Base-by-base conservation (phyloP, 2,888 invertebrate genomes). In the Cheilosia pagana region DNA sequence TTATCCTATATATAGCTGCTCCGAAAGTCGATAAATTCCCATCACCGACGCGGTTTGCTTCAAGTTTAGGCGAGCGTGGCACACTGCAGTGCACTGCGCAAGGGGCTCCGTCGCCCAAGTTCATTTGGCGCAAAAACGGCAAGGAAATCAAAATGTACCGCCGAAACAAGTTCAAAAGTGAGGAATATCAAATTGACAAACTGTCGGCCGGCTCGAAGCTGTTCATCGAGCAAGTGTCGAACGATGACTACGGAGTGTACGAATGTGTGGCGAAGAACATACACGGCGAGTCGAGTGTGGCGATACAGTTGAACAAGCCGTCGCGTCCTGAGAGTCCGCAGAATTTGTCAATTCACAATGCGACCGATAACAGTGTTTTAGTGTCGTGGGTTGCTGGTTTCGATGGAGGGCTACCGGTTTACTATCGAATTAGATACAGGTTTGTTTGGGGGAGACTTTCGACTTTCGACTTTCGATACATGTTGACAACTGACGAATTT, bases 81-180 rank as follows among this genome's bases (percentile, higher is more conserved):
- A 89, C 88, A 68, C 71, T 91, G 3, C 87, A 89, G 2, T 91
- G 90, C 35, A 88, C 88, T 0, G 89, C 91, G 0, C 21, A 89
- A 72, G 91, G 91, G 1, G 88, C 91, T 0, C 90, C 90, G 0
- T 88, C 90, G 67, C 91, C 90, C 3, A 90, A 87, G 57, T 91
- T 91, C 65, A 87, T 90, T 8, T 91, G 90, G 90, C 90, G 90
- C 2, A 90, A 90, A 12, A 88, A 90, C 76, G 91, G 91, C 79
- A 91, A 90, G 81, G 90, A 91, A 63, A 87, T 91, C 2, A 91
- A 91, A 79, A 89, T 90, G 90, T 89, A 89, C 70, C 88, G 91
- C 0, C 89, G 91, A 41, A 89, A 89, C 67, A 91, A 91, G 68
- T 91, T 89, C 76, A 89, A 88, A 50, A 87, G 83, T 2, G 86